Conservation (phyloP, 2,888 invertebrate species). For the Eupsilia transversa region DNA sequence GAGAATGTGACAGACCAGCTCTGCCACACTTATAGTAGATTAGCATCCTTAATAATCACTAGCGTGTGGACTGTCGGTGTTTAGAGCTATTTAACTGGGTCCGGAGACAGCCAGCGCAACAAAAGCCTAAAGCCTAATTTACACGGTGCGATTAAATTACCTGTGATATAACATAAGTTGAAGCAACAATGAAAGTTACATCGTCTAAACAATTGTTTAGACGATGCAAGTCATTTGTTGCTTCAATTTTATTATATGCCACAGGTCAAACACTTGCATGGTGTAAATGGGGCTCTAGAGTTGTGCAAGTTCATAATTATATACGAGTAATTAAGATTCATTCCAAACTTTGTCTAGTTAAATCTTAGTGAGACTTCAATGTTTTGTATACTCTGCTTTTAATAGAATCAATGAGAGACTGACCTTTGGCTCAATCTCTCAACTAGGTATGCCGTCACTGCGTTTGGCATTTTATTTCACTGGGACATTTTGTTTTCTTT, state of each 20-base stretch:
- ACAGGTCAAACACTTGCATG: neutral
- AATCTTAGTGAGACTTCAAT: constrained; percentile 27
- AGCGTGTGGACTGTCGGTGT: neutral
- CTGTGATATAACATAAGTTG: neutral
- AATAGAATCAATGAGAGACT: constrained; percentile 64
- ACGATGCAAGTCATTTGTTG: neutral
- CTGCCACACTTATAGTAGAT: neutral
- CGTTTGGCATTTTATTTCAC: constrained; percentile 39
- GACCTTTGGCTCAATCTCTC: constrained; percentile 64
- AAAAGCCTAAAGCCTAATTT: neutral
- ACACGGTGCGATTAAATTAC: neutral
- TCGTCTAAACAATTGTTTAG: neutral
- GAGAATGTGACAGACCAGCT: too few relatives aligned
- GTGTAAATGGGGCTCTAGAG: neutral
- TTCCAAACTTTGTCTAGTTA: constrained; percentile 16
- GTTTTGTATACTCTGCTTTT: constrained; percentile 61
- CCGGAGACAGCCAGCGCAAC: neutral
- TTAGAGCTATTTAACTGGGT: neutral
- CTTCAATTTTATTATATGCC: neutral
- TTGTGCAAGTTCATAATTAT: constrained; percentile 5
- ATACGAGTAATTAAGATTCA: constrained; percentile 9
- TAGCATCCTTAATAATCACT: neutral
- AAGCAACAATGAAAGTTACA: constrained; percentile 1
- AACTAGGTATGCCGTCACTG: constrained; percentile 49
- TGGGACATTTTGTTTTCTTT: constrained; percentile 44